Percentiles rank a stretch among this genome's conserved stretches.
Evolutionary conservation across 2,113 vertebrate genomes (phyloP).

Genomic region (Anser brachyrhynchus): DNA sequence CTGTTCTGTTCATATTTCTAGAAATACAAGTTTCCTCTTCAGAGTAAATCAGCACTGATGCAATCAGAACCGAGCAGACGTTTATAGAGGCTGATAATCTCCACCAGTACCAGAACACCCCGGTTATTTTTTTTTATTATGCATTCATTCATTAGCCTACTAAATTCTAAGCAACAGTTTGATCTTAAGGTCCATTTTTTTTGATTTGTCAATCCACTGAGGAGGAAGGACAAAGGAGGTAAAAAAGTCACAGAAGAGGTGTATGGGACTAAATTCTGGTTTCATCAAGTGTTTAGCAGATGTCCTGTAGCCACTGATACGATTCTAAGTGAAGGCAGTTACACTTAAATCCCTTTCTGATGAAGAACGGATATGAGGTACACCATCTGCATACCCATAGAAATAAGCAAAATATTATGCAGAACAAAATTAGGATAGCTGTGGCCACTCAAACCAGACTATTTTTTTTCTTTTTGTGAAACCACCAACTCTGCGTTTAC

Average conservation of each 20-base stretch:
- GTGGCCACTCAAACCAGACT: not conserved
- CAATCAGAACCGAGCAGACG: not conserved
- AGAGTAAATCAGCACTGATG: not conserved
- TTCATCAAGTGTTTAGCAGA: not conserved
- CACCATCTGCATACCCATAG: not conserved
- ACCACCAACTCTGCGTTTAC: not conserved
- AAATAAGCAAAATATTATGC: not conserved
- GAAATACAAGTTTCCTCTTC: not conserved
- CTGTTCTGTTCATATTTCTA: not conserved
- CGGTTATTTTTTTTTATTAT: not conserved
- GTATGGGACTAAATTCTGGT: not conserved
- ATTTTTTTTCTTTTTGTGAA: not conserved
- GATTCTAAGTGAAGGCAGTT: not conserved
- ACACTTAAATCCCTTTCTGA: not conserved
- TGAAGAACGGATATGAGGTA: not conserved
- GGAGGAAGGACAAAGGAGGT: not conserved
- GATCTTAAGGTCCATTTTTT: not conserved
- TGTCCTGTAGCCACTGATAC: not conserved
- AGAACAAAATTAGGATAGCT: not conserved
- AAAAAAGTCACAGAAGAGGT: not conserved
- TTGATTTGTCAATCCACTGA: not conserved
- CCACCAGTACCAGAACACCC: not conserved
- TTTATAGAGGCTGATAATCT: not conserved
- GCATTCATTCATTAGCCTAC: not conserved
- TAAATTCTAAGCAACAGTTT: not conserved